A percentile compares a stretch with the other conserved stretches of the same genome.
Evolutionary conservation across 2,888 invertebrate genomes (phyloP).

Genomic region (Erebia aethiops): DNA sequence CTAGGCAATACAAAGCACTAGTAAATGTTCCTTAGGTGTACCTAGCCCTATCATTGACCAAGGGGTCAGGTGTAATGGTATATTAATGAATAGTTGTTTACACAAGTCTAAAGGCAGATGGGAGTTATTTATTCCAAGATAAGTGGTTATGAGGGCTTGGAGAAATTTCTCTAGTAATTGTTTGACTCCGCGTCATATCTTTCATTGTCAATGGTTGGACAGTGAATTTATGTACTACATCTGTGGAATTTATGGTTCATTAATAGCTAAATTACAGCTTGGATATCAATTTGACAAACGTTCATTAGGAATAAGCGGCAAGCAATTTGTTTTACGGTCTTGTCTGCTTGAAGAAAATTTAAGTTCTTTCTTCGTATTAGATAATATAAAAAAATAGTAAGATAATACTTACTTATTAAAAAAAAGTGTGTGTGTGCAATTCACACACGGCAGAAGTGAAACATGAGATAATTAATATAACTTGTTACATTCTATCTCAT

Average conservation of each 20-base stretch:
- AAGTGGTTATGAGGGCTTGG: slow-evolving; percentile 13
- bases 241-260: slow-evolving; percentile 19
- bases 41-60: slow-evolving; percentile 59
- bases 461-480: too few species aligned
- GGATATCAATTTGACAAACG: not conserved
- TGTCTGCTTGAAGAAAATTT: not conserved
- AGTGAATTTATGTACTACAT: slow-evolving; percentile 18
- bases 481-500: too few species aligned
- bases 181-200: slow-evolving; percentile 6
- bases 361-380: too few species aligned
- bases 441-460: too few species aligned
- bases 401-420: too few species aligned
- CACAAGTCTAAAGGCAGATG: slow-evolving; percentile 25
- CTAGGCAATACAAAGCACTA: slow-evolving; percentile 40
- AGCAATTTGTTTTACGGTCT: not conserved
- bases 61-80: slow-evolving; percentile 55
- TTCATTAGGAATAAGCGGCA: not conserved
- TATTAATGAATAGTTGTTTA: slow-evolving; percentile 55
- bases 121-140: slow-evolving; percentile 24
- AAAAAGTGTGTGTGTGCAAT: too few species aligned
- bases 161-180: slow-evolving; percentile 24
- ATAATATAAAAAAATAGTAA: too few species aligned
- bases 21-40: slow-evolving; percentile 41
- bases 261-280: slow-evolving; percentile 8
- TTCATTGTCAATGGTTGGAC: slow-evolving; percentile 19